Conservation (phyloP, 2,888 invertebrate species). For the Caprella mutica region DNA sequence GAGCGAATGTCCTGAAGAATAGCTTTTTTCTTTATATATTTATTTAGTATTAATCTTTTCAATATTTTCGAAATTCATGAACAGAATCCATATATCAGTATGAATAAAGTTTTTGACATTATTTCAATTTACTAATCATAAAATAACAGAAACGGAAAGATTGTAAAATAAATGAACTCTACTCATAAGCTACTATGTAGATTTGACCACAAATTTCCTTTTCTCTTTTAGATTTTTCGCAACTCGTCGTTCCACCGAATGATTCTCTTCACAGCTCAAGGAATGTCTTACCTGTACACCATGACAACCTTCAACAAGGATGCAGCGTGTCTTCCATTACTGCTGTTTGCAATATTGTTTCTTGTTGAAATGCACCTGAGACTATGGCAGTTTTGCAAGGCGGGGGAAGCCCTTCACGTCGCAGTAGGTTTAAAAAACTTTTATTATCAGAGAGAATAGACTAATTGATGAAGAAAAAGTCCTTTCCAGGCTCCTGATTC, state of each 20-base stretch:
- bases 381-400: not conserved
- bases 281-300: conserved; percentile 7
- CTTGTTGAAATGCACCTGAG: not conserved
- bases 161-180: too few species aligned
- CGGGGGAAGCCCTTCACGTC: not conserved
- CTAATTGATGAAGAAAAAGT: not conserved
- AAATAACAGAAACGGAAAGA: too few species aligned
- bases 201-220: too few species aligned
- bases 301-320: not conserved
- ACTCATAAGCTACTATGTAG: too few species aligned
- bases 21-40: too few species aligned
- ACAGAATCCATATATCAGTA: too few species aligned
- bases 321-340: not conserved
- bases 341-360: not conserved
- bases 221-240: conserved; percentile 7
- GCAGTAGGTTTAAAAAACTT: not conserved
- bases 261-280: conserved; percentile 5
- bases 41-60: too few species aligned
- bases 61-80: too few species aligned
- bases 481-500: too few species aligned
- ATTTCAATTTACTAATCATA: too few species aligned
- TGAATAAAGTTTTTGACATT: too few species aligned
- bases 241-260: not conserved
- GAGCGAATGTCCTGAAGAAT: too few species aligned
- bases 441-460: not conserved